Evolutionary conservation across 2,888 invertebrate genomes (phyloP).

Genomic region (Acanthococcus lagerstroemiae): DNA sequence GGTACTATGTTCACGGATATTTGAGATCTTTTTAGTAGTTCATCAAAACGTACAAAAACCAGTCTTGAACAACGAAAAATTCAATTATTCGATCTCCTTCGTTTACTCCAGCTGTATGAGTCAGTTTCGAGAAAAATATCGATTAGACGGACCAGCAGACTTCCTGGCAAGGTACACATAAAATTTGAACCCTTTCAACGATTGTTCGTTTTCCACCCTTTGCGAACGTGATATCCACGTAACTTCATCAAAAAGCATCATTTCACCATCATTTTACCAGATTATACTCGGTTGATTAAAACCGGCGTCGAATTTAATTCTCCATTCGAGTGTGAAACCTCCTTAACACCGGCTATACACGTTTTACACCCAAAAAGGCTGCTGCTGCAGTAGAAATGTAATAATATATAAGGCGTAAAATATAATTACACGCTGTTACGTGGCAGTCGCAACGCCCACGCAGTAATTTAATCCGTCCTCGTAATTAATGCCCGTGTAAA

Average conservation of each 20-base stretch:
- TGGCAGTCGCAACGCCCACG: conserved; percentile 18
- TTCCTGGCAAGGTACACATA: too few species aligned
- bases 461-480: conserved; percentile 20
- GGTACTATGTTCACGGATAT: too few species aligned
- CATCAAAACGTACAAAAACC: too few species aligned
- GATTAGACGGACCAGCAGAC: too few species aligned
- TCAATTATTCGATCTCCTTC: too few species aligned
- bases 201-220: too few species aligned
- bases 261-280: neutral
- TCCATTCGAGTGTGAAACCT: neutral
- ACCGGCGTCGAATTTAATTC: neutral
- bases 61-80: too few species aligned
- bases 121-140: too few species aligned
- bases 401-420: conserved; percentile 11
- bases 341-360: neutral
- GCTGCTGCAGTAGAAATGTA: neutral
- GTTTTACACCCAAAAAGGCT: neutral
- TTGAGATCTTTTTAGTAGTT: too few species aligned
- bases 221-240: too few species aligned
- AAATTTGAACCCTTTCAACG: too few species aligned
- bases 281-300: neutral
- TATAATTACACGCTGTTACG: conserved; percentile 21
- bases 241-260: neutral
- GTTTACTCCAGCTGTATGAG: too few species aligned
- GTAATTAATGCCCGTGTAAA: conserved; percentile 15